A percentile compares a stretch with the other conserved stretches of the same genome.
phyloP scores from a whole-genome alignment of 2,888 invertebrate genomes.

The Phengaris arion region DNA sequence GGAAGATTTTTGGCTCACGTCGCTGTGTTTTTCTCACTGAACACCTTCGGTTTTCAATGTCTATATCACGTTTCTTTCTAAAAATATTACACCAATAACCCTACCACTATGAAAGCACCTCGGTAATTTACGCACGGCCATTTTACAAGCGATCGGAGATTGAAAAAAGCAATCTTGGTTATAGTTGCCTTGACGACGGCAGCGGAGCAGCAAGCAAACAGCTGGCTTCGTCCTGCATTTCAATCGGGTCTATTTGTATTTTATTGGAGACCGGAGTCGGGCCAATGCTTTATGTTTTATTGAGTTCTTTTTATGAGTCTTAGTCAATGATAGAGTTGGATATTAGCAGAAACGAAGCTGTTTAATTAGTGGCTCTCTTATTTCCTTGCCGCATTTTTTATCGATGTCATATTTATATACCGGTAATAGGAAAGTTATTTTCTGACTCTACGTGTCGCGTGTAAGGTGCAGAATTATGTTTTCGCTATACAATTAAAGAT shows the following conservation, averaged over 20 bases:
- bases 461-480: neutral
- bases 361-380: conserved; percentile 49
- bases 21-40: too few species aligned
- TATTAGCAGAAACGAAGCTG: conserved; percentile 51
- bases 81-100: too few species aligned
- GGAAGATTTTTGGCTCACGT: too few species aligned
- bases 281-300: conserved; percentile 67
- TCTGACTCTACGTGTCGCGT: neutral
- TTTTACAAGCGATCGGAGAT: conserved; percentile 66
- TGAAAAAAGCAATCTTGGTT: conserved; percentile 74
- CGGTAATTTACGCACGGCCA: conserved; percentile 58
- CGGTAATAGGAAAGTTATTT: conserved; percentile 14
- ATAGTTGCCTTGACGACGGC: conserved; percentile 54
- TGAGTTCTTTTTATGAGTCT: conserved; percentile 63
- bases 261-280: conserved; percentile 63
- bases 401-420: conserved; percentile 18
- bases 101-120: neutral
- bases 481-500: neutral
- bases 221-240: conserved; percentile 69
- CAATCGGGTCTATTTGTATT: conserved; percentile 75
- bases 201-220: conserved; percentile 68
- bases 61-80: too few species aligned
- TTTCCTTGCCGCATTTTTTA: conserved; percentile 33
- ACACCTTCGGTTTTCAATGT: too few species aligned
- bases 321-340: conserved; percentile 53